Base-by-base conservation (phyloP, 1,140 invertebrate genomes). In the Eubasilissa regina region DNA sequence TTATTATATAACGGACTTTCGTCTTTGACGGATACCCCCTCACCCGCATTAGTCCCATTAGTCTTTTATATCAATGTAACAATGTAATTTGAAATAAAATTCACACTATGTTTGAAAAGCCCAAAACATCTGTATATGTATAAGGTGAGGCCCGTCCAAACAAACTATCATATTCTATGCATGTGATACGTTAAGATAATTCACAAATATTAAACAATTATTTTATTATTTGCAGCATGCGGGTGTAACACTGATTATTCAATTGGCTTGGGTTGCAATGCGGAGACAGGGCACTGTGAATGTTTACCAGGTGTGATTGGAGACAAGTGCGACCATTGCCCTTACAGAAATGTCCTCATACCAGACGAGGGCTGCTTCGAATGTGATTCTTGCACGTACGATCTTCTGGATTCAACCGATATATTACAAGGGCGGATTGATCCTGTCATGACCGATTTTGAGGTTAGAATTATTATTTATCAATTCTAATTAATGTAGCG, bases 261-360 rank as follows among this genome's bases (percentile, higher is more conserved):
- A 0, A 91, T 95, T 25, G 97, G 96, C 0, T 94, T 96, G 15
- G 96, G 96, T 17, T 99, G 97, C 84, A 95, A 98, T 86, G 91
- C 94, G 0, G 84, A 90, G 10, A 98, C 95, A 1, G 98, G 98
- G 0, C 95, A 97, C 81, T 99, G 98, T 86, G 93, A 95, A 73
- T 99, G 98, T 89, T 87, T 99, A 21, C 96, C 96, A 0, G 98
- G 97, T 13, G 98, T 99, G 0, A 93, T 97, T 53, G 98, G 98
- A 0, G 94, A 96, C 84, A 97, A 97, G 84, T 99, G 98, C 87
- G 97, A 99, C 83, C 92, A 94, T 6, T 99, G 98, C 87, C 96
- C 97, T 0, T 91, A 95, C 83, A 91, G 82, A 74, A 88, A 95
- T 78, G 92, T 95, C 8, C 88, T 94, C 9, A 91, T 94, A 10